These are phyloP conservation scores for Ametastegia equiseti DNA, from an alignment of 2,888 invertebrate genomes.

Conservation along the genomic window DNA sequence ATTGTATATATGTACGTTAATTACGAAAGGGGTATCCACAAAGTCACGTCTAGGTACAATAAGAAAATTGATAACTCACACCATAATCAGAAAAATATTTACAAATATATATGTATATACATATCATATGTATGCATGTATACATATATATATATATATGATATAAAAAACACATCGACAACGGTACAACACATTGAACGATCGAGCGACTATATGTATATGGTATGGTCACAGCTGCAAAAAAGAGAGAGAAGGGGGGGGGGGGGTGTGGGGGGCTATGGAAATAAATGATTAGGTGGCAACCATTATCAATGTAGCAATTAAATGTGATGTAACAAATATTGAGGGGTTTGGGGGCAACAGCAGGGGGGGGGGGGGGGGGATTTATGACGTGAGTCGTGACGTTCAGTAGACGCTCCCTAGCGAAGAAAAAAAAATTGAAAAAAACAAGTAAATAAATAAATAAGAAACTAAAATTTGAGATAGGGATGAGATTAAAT, in stretches of 20 bases:
- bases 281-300: slow-evolving; percentile 41
- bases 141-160: slow-evolving; percentile 54
- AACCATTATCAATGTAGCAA: slow-evolving; percentile 42
- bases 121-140: slow-evolving; percentile 48
- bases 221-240: slow-evolving; percentile 72
- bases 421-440: neutral
- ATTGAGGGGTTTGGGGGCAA: slow-evolving; percentile 75
- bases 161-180: slow-evolving; percentile 73
- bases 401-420: slow-evolving; percentile 37
- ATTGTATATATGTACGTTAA: slow-evolving; percentile 23
- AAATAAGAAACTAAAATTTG: neutral
- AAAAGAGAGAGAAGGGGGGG: too few species aligned
- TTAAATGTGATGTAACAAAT: slow-evolving; percentile 54
- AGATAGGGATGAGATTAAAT: neutral
- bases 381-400: slow-evolving; percentile 37
- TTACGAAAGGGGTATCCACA: slow-evolving; percentile 48
- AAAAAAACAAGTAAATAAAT: neutral
- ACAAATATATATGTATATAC: too few species aligned
- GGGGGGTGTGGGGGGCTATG: slow-evolving; percentile 15
- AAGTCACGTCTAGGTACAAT: slow-evolving; percentile 65
- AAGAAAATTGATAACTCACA: slow-evolving; percentile 71
- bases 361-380: slow-evolving; percentile 64
- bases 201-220: slow-evolving; percentile 73
- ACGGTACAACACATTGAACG: slow-evolving; percentile 76
- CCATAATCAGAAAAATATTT: slow-evolving; percentile 73